Percentiles rank a stretch among this genome's conserved stretches.
phyloP scores from a whole-genome alignment of 2,888 invertebrate species.

The Acanthoscelides obtectus region DNA sequence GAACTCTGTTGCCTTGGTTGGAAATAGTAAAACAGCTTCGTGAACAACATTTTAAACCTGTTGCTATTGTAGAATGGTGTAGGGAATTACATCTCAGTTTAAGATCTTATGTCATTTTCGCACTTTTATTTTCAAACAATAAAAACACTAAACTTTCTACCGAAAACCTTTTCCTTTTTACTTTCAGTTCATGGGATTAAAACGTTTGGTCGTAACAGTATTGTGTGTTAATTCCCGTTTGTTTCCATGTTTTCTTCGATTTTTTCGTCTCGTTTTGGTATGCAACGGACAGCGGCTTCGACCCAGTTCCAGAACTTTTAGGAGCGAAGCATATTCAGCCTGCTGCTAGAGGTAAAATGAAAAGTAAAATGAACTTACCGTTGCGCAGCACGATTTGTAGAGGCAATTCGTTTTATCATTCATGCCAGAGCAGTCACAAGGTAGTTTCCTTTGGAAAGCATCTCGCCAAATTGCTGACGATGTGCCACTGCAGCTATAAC shows the following conservation, averaged over 20 bases:
- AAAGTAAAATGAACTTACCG: background rate
- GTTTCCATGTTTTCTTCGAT: background rate
- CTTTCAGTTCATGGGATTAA: too few species aligned
- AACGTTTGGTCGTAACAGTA: background rate
- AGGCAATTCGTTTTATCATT: background rate
- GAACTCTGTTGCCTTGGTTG: too few species aligned
- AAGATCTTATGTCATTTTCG: too few species aligned
- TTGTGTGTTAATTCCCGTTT: background rate
- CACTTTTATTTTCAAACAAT: too few species aligned
- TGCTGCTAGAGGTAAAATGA: background rate
- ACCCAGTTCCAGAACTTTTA: background rate
- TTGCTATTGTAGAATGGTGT: too few species aligned
- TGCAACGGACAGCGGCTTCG: background rate
- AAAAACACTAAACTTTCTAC: too few species aligned
- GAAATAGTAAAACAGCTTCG: too few species aligned
- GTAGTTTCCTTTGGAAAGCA: background rate
- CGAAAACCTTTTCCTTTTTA: too few species aligned
- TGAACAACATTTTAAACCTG: too few species aligned
- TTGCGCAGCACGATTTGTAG: background rate
- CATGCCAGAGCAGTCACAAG: background rate
- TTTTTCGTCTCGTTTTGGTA: background rate
- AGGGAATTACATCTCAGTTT: too few species aligned
- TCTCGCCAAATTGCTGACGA: background rate
- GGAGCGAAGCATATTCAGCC: background rate
- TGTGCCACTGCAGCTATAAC: background rate